Percentiles rank a stretch among this genome's conserved stretches.
phyloP scores from a whole-genome alignment of 1,140 invertebrate genomes.

The Eufriesea mexicana region DNA sequence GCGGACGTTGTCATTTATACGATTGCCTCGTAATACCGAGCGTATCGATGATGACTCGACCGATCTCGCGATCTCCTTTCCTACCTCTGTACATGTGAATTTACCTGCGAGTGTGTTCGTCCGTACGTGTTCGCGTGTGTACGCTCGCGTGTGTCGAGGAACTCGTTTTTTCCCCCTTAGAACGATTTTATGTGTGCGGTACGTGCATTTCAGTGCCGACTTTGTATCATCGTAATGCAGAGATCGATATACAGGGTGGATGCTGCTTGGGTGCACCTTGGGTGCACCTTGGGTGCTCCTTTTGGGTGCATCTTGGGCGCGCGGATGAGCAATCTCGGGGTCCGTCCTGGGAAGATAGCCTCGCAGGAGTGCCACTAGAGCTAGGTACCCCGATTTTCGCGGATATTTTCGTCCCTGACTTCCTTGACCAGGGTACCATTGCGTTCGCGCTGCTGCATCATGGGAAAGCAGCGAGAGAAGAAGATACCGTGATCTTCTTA shows the following conservation, averaged over 20 bases:
- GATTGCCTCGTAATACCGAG: constrained; percentile 22
- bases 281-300: no score
- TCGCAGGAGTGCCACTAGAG: no score
- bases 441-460: no score
- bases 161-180: constrained; percentile 32
- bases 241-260: constrained; percentile 53
- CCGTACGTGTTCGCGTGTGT: not conserved
- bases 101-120: not conserved
- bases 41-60: constrained; percentile 45
- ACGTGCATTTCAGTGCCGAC: constrained; percentile 51
- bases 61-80: constrained; percentile 28
- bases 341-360: no score
- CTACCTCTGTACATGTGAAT: not conserved
- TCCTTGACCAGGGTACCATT: no score
- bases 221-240: constrained; percentile 47
- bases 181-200: constrained; percentile 47
- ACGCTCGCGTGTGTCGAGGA: not conserved
- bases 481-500: no score
- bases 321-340: no score
- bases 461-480: no score
- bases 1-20: constrained; percentile 44
- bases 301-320: no score
- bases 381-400: no score
- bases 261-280: not conserved
- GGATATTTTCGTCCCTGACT: no score